Conservation (phyloP, 1,140 invertebrate species). For the Orchesella cincta region DNA sequence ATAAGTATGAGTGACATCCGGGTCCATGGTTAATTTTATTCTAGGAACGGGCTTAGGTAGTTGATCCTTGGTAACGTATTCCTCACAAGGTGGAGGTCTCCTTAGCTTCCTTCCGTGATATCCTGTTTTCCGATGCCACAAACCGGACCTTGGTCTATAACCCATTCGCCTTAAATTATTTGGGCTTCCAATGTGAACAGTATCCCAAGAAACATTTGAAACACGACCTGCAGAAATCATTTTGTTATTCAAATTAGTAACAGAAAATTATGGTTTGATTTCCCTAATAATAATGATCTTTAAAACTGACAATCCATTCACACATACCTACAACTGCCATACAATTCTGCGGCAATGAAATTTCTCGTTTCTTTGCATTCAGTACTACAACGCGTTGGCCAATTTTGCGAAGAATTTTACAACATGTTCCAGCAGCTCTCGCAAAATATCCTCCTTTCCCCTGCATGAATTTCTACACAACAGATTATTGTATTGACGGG, state of each 20-base stretch:
- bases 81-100: slow-evolving; percentile 62
- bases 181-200: slow-evolving; percentile 77
- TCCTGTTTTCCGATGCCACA: slow-evolving; percentile 89
- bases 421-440: slow-evolving; percentile 77
- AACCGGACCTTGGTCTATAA: slow-evolving; percentile 84
- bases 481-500: slow-evolving; percentile 80
- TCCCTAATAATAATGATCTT: not conserved
- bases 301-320: not conserved
- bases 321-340: slow-evolving; percentile 83
- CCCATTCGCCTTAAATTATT: slow-evolving; percentile 80
- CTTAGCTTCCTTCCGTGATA: slow-evolving; percentile 84
- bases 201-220: slow-evolving; percentile 76
- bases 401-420: slow-evolving; percentile 71
- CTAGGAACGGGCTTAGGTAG: not conserved
- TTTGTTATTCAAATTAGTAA: not conserved
- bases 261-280: not conserved
- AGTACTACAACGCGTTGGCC: slow-evolving; percentile 74
- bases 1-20: no score
- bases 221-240: slow-evolving; percentile 66
- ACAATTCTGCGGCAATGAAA: slow-evolving; percentile 76
- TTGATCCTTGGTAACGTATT: slow-evolving; percentile 40
- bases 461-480: slow-evolving; percentile 77
- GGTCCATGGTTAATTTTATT: no score
- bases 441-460: slow-evolving; percentile 72
- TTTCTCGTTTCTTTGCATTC: slow-evolving; percentile 73